Conservation (phyloP, 2,113 vertebrate species). For the Sakesphorus luctuosus region DNA sequence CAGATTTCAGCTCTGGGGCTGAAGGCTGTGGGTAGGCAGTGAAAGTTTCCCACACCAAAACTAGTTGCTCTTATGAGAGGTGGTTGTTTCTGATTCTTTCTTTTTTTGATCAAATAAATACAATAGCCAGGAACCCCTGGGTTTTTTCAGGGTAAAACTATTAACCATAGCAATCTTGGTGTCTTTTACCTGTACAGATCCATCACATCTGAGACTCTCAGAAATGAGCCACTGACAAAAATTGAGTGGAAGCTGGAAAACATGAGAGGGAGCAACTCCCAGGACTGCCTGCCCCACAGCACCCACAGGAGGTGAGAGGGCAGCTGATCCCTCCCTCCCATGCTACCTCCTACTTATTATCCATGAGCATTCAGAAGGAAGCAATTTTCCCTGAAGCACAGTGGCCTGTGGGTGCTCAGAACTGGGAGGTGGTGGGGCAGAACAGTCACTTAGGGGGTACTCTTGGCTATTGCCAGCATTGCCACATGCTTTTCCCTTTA, state of each 20-base stretch:
- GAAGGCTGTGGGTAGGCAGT: neutral
- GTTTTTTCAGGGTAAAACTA: neutral
- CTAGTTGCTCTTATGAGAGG: neutral
- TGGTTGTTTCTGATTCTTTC: neutral
- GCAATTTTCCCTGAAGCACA: fast-evolving
- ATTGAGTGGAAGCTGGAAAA: neutral
- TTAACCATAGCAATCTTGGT: neutral
- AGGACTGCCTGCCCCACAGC: neutral
- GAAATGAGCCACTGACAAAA: neutral
- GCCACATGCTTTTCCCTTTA: neutral
- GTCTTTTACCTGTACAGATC: neutral
- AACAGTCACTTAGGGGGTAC: neutral
- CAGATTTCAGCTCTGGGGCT: neutral
- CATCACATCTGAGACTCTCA: neutral
- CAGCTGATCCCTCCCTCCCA: neutral
- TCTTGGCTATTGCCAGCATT: neutral
- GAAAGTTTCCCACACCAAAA: neutral
- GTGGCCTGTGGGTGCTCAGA: neutral
- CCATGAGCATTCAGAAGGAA: neutral
- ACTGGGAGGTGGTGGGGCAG: neutral
- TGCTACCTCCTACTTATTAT: neutral
- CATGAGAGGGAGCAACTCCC: neutral
- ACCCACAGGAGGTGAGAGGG: neutral
- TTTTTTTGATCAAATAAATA: neutral
- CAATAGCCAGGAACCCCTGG: neutral